Evolutionary conservation across 2,797 vertebrate species (phyloP), one percentile per base, ranked within the genome.

Genomic region (Acridotheres tristis): DNA sequence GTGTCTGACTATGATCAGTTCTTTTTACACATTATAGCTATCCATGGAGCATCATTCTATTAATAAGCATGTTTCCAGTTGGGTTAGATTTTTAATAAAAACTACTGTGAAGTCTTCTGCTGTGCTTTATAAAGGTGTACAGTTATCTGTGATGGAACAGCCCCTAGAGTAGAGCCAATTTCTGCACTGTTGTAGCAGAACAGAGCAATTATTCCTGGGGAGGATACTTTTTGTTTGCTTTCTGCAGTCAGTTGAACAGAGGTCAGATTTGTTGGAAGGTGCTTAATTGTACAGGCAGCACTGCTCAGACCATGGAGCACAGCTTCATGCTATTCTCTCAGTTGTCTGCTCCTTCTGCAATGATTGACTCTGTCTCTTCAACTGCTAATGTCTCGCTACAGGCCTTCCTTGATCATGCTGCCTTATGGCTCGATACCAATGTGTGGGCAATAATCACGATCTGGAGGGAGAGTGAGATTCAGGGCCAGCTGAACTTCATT

Each of bases 281-380:
- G 80, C 77, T 82, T 96, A 96, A 96, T 94, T 96, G 94, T 93
- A 65, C 66, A 67, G 95, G 91, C 90, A 91, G 93, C 76, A 47
- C 85, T 78, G 92, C 82, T 96, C 89, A 90, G 94, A 90, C 89
- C 88, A 76, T 48, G 91, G 63, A 93, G 92, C 91, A 76, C 89
- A 96, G 90, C 59, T 82, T 92, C 95, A 90, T 16, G 79, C 91
- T 96, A 94, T 73, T 96, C 85, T 95, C 91, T 97, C 95, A 95
- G 95, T 94, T 96, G 85, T 82, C 87, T 94, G 76, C 69, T 88
- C 80, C 91, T 97, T 93, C 94, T 91, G 94, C 94, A 96, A 15
- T 91, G 79, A 86, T 85, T 91, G 89, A 59, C 89, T 93, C 86
- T 50, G 63, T 66, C 92, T 78, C 91, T 89, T 95, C 85, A 66